phyloP scores from a whole-genome alignment of 2,113 vertebrate species.

The Mellivora capensis region DNA sequence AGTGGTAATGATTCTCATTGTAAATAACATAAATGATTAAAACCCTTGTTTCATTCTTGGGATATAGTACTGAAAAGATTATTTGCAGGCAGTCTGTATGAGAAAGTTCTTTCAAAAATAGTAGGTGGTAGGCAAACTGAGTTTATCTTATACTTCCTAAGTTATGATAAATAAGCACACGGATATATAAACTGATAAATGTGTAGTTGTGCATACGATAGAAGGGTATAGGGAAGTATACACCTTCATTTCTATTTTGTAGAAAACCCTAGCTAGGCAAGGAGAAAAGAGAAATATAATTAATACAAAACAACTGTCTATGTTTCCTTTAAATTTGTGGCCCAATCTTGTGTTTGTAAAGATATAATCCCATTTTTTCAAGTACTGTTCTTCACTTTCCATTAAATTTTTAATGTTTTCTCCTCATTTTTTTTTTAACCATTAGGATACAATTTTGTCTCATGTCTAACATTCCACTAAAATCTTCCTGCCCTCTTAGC shows the following conservation, averaged over 20 bases:
- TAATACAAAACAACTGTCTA: background rate
- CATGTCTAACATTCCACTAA: background rate
- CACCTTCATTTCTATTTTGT: background rate
- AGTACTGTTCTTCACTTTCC: background rate
- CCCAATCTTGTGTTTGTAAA: background rate
- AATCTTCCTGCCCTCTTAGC: background rate
- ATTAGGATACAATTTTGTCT: background rate
- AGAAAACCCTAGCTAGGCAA: background rate
- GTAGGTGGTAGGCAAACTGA: background rate
- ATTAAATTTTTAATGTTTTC: background rate
- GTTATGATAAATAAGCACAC: background rate
- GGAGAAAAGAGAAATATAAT: background rate
- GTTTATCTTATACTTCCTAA: background rate
- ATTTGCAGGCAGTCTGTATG: background rate
- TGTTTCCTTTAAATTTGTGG: background rate
- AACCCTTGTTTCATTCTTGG: background rate
- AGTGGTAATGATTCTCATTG: background rate
- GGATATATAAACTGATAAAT: background rate
- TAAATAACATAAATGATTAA: slow-evolving; percentile 7
- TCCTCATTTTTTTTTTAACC: background rate
- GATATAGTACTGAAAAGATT: background rate
- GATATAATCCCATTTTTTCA: background rate
- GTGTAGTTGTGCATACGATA: background rate
- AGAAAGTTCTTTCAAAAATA: background rate
- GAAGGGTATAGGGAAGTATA: background rate